phyloP scores from a whole-genome alignment of 2,113 vertebrate species.

The Speoplatyrhinus poulsoni region DNA sequence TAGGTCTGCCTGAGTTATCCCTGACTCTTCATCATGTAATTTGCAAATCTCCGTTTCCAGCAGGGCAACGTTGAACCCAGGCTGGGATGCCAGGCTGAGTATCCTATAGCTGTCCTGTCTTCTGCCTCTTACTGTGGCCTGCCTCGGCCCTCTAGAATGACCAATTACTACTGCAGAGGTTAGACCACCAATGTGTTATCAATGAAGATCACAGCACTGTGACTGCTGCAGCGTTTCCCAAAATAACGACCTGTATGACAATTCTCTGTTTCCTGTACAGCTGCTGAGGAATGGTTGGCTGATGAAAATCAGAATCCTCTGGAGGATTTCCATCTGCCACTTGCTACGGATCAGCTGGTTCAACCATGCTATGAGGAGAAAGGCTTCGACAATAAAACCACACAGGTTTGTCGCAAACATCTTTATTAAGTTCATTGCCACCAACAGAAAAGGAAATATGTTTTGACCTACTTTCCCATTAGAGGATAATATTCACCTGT shows the following conservation, averaged over 20 bases:
- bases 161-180: conserved; percentile 66
- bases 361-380: conserved; percentile 70
- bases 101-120: conserved; percentile 15
- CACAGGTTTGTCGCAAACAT: conserved; percentile 74
- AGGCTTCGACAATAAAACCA: conserved; percentile 66
- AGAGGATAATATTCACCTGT: neutral
- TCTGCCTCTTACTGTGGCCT: conserved; percentile 64
- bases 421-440: neutral
- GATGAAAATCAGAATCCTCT: conserved; percentile 74
- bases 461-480: neutral
- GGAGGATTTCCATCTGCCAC: conserved; percentile 64
- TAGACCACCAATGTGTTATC: neutral
- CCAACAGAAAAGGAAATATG: neutral
- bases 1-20: neutral
- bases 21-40: neutral
- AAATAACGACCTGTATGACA: neutral
- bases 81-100: conserved; percentile 65
- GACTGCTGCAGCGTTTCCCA: neutral
- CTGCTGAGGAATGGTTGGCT: conserved; percentile 61
- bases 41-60: conserved; percentile 27
- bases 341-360: conserved; percentile 64
- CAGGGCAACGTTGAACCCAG: conserved; percentile 54
- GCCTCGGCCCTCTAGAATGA: conserved; percentile 51
- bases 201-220: neutral
- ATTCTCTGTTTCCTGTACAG: conserved; percentile 56